A percentile compares a stretch with the other conserved stretches of the same genome.
These are phyloP conservation scores for Cottus gobio DNA, from an alignment of 2,113 vertebrate genomes.

Conservation along the genomic window DNA sequence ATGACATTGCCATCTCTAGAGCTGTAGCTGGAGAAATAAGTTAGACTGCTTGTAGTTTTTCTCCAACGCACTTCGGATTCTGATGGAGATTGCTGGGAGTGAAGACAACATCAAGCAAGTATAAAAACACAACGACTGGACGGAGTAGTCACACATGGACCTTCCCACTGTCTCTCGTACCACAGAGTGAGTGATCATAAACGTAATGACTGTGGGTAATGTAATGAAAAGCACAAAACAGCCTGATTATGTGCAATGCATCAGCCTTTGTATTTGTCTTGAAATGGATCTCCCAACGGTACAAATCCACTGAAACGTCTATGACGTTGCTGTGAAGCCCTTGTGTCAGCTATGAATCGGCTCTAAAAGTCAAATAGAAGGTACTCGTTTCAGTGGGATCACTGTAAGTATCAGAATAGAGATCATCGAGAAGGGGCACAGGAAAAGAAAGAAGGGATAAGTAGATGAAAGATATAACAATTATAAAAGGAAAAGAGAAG, in stretches of 20 bases:
- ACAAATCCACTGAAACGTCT: background rate
- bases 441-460: background rate
- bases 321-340: background rate
- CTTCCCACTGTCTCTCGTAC: background rate
- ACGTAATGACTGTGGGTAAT: background rate
- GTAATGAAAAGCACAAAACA: background rate
- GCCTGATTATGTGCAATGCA: background rate
- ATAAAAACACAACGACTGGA: no score
- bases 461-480: background rate
- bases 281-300: background rate
- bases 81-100: no score
- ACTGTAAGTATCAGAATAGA: slow-evolving; percentile 67
- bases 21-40: no score
- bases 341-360: background rate
- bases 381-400: background rate
- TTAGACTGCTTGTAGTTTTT: no score
- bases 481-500: background rate
- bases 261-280: background rate
- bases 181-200: background rate
- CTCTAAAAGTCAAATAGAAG: background rate
- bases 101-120: no score
- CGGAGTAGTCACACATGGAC: no score
- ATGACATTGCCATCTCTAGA: background rate
- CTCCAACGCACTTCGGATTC: no score
- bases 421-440: background rate